Percentiles rank a stretch among this genome's conserved stretches.
Evolutionary conservation across 2,888 invertebrate genomes (phyloP).

Genomic region (Phorcus lineatus): DNA sequence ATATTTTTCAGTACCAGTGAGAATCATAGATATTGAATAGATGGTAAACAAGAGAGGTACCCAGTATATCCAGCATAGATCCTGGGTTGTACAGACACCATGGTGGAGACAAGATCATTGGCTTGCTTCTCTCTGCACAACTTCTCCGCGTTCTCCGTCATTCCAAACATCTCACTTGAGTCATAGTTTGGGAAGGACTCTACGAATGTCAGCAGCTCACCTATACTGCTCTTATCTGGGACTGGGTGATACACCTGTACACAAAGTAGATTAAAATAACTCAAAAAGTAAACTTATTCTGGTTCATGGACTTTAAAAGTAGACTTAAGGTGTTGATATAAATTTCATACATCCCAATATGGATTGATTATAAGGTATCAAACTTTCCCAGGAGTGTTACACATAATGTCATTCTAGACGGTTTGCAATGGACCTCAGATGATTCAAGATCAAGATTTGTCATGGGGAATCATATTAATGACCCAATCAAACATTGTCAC

Average conservation of each 20-base stretch:
- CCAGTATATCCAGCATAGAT: conserved; percentile 61
- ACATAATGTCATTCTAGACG: no score
- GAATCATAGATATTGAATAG: background rate
- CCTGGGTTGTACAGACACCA: conserved; percentile 71
- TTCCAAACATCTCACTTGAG: conserved; percentile 73
- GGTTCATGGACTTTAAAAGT: no score
- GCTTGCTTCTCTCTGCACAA: conserved; percentile 71
- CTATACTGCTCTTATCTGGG: conserved; percentile 54
- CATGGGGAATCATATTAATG: no score
- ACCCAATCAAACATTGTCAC: no score
- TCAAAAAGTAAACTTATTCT: no score
- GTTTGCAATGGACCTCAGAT: no score
- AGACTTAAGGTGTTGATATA: no score
- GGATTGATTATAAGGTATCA: no score
- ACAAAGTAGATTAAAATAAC: no score
- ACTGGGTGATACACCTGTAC: conserved; percentile 69
- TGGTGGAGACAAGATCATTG: conserved; percentile 64
- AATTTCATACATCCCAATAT: no score
- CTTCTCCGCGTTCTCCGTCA: conserved; percentile 74
- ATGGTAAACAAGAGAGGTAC: conserved; percentile 43
- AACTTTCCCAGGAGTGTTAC: no score
- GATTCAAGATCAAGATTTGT: no score
- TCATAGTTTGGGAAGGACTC: conserved; percentile 70
- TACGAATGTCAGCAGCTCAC: conserved; percentile 61
- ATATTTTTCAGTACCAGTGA: background rate